Percentiles rank a stretch among this genome's conserved stretches.
Conservation (phyloP, 2,797 vertebrate species). For the Columba guinea region DNA sequence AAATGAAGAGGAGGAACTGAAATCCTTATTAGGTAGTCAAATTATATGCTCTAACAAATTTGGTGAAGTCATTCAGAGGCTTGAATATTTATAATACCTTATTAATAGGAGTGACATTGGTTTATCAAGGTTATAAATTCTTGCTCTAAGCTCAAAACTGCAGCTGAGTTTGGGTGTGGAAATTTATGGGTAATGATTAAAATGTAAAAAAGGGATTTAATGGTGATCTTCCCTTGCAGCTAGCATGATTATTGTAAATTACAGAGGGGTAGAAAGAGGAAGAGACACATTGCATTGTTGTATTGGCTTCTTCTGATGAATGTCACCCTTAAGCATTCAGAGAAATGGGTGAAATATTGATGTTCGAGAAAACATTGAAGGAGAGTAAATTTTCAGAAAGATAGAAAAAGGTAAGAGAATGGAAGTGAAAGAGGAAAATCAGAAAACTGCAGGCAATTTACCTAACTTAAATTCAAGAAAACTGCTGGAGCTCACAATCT, state of each 20-base stretch:
- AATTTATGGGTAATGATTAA: not conserved
- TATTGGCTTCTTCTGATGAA: not conserved
- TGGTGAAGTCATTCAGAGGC: not conserved
- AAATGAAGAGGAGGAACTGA: not conserved
- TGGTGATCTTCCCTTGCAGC: not conserved
- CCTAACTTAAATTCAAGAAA: not conserved
- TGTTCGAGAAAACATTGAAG: not conserved
- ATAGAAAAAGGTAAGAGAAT: not conserved
- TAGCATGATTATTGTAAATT: not conserved
- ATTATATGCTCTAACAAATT: not conserved
- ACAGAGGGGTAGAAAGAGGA: not conserved
- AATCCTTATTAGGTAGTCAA: not conserved
- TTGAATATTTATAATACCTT: conserved; percentile 12
- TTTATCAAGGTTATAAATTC: not conserved
- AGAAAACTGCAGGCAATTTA: not conserved
- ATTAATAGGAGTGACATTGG: not conserved
- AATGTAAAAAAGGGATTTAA: not conserved
- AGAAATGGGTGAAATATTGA: not conserved
- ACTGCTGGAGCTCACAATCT: not conserved
- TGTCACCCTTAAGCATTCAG: not conserved
- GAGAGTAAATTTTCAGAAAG: not conserved
- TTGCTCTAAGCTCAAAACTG: not conserved
- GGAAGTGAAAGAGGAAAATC: not conserved
- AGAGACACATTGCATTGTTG: not conserved
- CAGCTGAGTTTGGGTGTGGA: not conserved